Base-by-base conservation (phyloP, 1,140 invertebrate genomes). In the Aethina tumida region DNA sequence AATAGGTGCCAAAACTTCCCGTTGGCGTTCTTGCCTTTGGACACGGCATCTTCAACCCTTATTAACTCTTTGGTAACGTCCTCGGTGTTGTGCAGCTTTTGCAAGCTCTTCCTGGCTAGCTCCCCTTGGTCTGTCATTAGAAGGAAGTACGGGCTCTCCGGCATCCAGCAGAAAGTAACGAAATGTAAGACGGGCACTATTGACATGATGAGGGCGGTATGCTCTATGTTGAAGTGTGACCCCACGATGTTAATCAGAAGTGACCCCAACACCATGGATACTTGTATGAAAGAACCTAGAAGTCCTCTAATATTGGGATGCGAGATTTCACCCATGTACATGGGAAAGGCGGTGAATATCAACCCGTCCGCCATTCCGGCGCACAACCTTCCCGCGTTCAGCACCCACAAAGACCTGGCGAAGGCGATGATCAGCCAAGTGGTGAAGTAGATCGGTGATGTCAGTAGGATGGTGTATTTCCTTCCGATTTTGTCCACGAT, bases 111-210 rank as follows among this genome's bases (percentile, higher is more conserved):
- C 20, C 67, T 64, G 0, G 84, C 83, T 43, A 77, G 68, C 8
- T 70, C 61, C n/a, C 66, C 62, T 18, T 67, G 56, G 2, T 73
- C 69, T n/a, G 69, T 70, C 22, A 68, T 69, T 0, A 73, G 63
- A 18, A 74, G 65, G 45, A 74, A 86, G 43, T 84, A 75, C 0
- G 85, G 83, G 2, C 83, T 83, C 62, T 89, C 84, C 0, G 84
- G 82, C 66, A 85, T 76, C 45, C 71, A 75, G 22, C 63, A 63
- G 53, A 83, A 79, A 1, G 68, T 69, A 0, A 77, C 40, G 6
- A 79, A 66, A 42, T 79, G 77, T 2, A 77, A 41, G 0, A 75
- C 56, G 0, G 77, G 67, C 17, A 76, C 58, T 0, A 65, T 53
- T 13, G 75, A 64, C 45, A 72, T 71, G 22, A 77, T 67, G 10